phyloP scores from a whole-genome alignment of 2,797 vertebrate genomes.

The Phrynocephalus vlangalii region DNA sequence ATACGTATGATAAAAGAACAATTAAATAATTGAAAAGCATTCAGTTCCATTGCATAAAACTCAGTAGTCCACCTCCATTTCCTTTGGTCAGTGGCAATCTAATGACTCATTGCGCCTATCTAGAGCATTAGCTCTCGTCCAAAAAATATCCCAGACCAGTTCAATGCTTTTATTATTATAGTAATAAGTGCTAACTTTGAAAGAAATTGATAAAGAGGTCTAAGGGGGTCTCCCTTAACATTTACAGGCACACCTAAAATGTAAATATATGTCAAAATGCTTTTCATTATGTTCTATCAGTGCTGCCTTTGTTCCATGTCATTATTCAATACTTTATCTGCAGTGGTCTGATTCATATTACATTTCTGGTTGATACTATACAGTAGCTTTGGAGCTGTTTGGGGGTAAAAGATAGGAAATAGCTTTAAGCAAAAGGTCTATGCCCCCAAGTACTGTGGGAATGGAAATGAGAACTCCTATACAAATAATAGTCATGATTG shows the following conservation, averaged over 20 bases:
- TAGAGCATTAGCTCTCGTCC: neutral
- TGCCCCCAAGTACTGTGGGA: neutral
- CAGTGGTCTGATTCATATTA: conserved; percentile 21
- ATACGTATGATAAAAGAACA: neutral
- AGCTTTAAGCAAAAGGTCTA: conserved; percentile 12
- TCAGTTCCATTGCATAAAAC: neutral
- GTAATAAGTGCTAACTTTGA: conserved; percentile 10
- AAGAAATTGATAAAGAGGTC: conserved; percentile 35
- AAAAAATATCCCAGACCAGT: neutral
- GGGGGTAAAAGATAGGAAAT: conserved; percentile 20
- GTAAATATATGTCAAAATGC: conserved; percentile 25
- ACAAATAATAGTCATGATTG: neutral
- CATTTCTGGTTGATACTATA: conserved; percentile 13
- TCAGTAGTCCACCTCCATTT: neutral
- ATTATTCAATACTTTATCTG: conserved; percentile 14
- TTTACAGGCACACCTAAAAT: conserved; percentile 36
- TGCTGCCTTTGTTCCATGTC: conserved; percentile 29
- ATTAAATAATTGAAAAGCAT: neutral
- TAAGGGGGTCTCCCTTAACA: conserved; percentile 20
- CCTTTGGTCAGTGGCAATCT: neutral
- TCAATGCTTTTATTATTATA: conserved; percentile 28
- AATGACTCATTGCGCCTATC: neutral
- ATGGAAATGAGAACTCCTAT: conserved; percentile 10
- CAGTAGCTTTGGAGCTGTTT: neutral
- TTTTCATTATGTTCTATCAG: neutral